Percentiles rank a stretch among this genome's conserved stretches.
phyloP scores from a whole-genome alignment of 1,140 invertebrate genomes.

The Protaetia brevitarsis region DNA sequence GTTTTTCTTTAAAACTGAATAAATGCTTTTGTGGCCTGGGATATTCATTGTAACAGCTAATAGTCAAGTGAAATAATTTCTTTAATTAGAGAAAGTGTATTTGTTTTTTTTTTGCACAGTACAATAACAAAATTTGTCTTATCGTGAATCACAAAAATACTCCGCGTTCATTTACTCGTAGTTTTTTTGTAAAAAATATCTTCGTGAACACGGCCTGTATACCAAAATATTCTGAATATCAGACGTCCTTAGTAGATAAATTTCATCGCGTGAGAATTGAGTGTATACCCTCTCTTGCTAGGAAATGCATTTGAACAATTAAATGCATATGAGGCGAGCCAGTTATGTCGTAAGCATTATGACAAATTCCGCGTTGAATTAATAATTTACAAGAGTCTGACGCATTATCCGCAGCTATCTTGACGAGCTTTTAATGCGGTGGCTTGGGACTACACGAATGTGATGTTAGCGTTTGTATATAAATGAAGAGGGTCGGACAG shows the following conservation, averaged over 20 bases:
- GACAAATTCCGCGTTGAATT: background rate
- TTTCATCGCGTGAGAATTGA: background rate
- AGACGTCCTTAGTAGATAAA: background rate
- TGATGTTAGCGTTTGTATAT: conserved; percentile 12
- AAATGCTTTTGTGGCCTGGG: too few species aligned
- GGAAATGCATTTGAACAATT: conserved; percentile 4
- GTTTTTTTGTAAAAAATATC: too few species aligned
- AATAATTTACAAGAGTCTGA: conserved; percentile 17
- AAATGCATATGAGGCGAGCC: background rate
- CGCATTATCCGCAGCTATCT: conserved; percentile 6
- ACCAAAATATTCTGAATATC: background rate
- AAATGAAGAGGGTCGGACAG: conserved; percentile 15
- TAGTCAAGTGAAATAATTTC: too few species aligned
- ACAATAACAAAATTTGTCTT: too few species aligned
- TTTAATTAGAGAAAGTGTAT: too few species aligned
- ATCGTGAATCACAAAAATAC: too few species aligned
- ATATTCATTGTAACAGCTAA: too few species aligned
- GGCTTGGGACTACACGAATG: conserved; percentile 16
- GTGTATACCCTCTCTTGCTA: background rate
- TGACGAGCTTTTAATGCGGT: conserved; percentile 11
- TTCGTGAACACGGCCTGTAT: too few species aligned
- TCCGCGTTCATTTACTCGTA: too few species aligned
- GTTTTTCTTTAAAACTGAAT: too few species aligned
- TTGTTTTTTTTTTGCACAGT: too few species aligned
- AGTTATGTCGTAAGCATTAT: background rate